phyloP scores from a whole-genome alignment of 1,140 invertebrate genomes.

The Heliconius himera region DNA sequence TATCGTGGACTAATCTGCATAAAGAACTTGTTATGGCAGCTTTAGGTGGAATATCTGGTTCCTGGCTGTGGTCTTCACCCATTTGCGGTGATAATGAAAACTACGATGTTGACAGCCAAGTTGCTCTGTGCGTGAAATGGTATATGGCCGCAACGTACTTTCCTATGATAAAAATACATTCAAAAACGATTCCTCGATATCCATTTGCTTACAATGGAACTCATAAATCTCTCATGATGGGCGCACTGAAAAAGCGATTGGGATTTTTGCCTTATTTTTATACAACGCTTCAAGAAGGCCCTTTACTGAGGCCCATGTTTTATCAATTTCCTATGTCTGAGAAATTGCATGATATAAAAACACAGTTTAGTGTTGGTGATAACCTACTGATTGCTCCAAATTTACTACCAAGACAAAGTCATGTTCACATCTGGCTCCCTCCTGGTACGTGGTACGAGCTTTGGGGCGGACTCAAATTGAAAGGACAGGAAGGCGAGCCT shows the following conservation, averaged over 20 bases:
- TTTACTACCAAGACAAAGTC: conserved; percentile 60
- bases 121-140: conserved; percentile 70
- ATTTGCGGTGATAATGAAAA: conserved; percentile 69
- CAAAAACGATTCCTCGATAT: conserved; percentile 52
- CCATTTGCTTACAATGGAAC: conserved; percentile 60
- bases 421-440: conserved; percentile 62
- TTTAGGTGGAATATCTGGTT: conserved; percentile 67
- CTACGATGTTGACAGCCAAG: conserved; percentile 51
- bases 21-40: conserved; percentile 61
- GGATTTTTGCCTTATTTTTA: conserved; percentile 67
- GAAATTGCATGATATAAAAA: conserved; percentile 50
- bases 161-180: conserved; percentile 68
- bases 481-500: conserved; percentile 51
- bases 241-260: conserved; percentile 53
- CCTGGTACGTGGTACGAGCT: conserved; percentile 72
- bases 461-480: conserved; percentile 60
- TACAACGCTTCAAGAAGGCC: conserved; percentile 65
- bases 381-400: conserved; percentile 68
- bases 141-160: conserved; percentile 69
- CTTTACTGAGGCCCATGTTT: conserved; percentile 72
- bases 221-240: conserved; percentile 50
- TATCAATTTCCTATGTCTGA: conserved; percentile 64
- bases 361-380: conserved; percentile 69
- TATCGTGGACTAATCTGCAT: conserved; percentile 62
- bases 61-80: conserved; percentile 68